Conservation (phyloP, 2,888 invertebrate species). For the Ophion obscuratus region DNA sequence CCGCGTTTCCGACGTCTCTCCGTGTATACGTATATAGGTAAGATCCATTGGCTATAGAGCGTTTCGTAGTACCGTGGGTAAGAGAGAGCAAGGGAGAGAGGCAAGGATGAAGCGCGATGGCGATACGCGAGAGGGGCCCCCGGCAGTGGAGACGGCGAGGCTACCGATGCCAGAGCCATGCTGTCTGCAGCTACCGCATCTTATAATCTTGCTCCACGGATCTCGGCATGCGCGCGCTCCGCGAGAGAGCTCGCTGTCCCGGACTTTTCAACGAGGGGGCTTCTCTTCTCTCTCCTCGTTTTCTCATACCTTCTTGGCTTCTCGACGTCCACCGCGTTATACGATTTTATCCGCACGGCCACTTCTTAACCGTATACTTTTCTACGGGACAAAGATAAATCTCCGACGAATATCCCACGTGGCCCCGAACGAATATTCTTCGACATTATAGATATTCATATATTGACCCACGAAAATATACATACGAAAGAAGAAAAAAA, state of each 20-base stretch:
- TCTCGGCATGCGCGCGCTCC: conserved; percentile 66
- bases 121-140: conserved; percentile 44
- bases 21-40: neutral
- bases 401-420: neutral
- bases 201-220: conserved; percentile 78
- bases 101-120: conserved; percentile 47
- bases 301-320: conserved; percentile 58
- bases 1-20: neutral
- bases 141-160: conserved; percentile 75
- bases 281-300: conserved; percentile 50
- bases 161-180: conserved; percentile 81
- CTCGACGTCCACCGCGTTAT: conserved; percentile 69
- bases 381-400: conserved; percentile 3
- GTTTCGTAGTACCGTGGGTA: neutral
- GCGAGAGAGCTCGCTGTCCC: conserved; percentile 31
- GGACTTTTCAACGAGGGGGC: conserved; percentile 35
- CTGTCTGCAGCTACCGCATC: conserved; percentile 80
- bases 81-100: conserved; percentile 21
- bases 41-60: neutral
- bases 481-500: neutral
- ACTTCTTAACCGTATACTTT: conserved; percentile 18
- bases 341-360: neutral
- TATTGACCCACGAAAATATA: neutral
- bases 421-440: neutral
- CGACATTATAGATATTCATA: neutral